Base-by-base conservation (phyloP, 1,140 invertebrate genomes). In the silkworm (Bombyx mori) region DNA sequence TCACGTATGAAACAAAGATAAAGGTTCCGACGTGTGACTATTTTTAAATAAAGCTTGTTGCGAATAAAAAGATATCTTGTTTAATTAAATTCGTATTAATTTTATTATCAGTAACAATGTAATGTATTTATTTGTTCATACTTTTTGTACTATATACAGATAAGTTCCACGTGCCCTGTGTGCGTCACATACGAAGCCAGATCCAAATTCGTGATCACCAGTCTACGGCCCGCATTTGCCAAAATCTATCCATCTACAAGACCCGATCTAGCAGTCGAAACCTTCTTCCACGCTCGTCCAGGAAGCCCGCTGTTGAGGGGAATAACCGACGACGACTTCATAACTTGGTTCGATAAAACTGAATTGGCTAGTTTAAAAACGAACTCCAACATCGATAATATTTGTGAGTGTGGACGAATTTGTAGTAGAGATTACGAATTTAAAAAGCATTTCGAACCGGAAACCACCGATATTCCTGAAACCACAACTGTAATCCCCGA, bases 281-380 rank as follows among this genome's bases (percentile, higher is more conserved):
- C 88, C 22, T 91, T 92, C 69, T 92, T 92, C 84, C 91, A 91
- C 48, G 89, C 90, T 0, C 82, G 83, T 59, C 78, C 81, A 54
- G 89, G 88, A 43, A 91, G 90, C 71, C 86, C 88, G 35, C 73
- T 91, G 52, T 70, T 92, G 1, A 80, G 86, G 60, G 90, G 89
- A 5, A 90, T 91, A 6, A 90, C 89, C 46, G 90, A 90, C 53
- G 91, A 92, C 73, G 91, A 92, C 70, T 84, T 91, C 26, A 90
- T 91, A 42, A 91, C 90, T 6, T 92, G 91, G 91, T 92, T 92
- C 66, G 90, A 90, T 48, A 88, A 88, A 71, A 88, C 89, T 56
- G 86, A 85, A 65, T 71, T 82, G 10, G 80, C 84, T 9, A 86
- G 76, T 56, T 70, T 84, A 2, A 85, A 83, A 66, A 77, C 77